Percentiles rank a stretch among this genome's conserved stretches.
phyloP scores from a whole-genome alignment of 92 coral and sea anemone species.

The Siderastrea siderea region DNA sequence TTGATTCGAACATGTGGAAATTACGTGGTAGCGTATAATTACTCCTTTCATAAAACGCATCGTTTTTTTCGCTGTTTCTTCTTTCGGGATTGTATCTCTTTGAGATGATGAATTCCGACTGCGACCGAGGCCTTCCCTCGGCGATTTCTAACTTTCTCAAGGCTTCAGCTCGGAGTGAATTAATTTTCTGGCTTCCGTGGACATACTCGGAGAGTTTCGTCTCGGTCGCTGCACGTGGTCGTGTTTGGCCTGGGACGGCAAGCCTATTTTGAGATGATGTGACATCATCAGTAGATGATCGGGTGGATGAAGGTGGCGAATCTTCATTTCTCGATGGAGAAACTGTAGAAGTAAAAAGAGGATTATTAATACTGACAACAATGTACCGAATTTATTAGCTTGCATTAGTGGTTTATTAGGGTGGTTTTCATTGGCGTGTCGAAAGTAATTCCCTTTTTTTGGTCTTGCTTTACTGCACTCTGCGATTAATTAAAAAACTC shows the following conservation, averaged over 20 bases:
- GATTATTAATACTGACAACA: neutral
- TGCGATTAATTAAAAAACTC: too few species aligned
- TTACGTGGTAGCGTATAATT: constrained; percentile 20
- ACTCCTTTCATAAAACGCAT: neutral
- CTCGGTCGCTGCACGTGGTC: constrained; percentile 26
- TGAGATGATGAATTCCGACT: constrained; percentile 22
- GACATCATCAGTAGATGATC: constrained; percentile 42
- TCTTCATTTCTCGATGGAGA: constrained; percentile 33
- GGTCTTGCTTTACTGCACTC: too few species aligned
- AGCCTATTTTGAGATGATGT: constrained; percentile 52
- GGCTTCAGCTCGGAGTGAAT: constrained; percentile 26
- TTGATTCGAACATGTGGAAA: constrained; percentile 12
- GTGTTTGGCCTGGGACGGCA: constrained; percentile 65
- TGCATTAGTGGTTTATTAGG: too few species aligned
- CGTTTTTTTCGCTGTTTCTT: neutral
- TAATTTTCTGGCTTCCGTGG: constrained; percentile 5
- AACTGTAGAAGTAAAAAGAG: neutral
- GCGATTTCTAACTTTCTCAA: constrained; percentile 29
- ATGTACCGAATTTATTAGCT: neutral
- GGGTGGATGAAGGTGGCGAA: constrained; percentile 24
- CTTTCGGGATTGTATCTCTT: constrained; percentile 7
- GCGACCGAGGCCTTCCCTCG: constrained; percentile 50
- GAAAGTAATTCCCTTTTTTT: too few species aligned
- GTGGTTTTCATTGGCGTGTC: too few species aligned
- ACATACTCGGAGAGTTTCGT: constrained; percentile 8